Percentiles rank a stretch among this genome's conserved stretches.
phyloP scores from a whole-genome alignment of 2,797 vertebrate genomes.

The Trichosurus vulpecula region DNA sequence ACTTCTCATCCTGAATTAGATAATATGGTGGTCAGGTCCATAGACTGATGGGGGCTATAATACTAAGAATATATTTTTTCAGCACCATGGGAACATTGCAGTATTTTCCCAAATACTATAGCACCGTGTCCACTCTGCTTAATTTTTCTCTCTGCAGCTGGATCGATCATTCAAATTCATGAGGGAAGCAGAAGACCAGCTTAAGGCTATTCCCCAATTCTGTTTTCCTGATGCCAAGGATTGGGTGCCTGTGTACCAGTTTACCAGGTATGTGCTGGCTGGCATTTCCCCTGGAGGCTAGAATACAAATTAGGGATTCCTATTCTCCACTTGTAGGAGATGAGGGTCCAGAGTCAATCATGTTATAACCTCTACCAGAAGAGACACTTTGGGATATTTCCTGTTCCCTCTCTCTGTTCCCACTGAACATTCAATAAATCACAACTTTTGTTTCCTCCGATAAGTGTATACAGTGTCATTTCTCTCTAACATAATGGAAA shows the following conservation, averaged over 20 bases:
- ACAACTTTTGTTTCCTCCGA: background rate
- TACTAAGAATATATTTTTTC: background rate
- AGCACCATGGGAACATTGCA: background rate
- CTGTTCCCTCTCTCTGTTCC: background rate
- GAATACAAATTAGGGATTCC: background rate
- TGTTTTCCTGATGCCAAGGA: constrained; percentile 93
- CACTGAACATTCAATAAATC: background rate
- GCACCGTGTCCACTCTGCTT: constrained; percentile 23
- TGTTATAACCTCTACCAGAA: background rate
- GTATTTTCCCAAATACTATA: too few species aligned
- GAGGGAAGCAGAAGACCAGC: constrained; percentile 92
- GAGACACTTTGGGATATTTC: background rate
- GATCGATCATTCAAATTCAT: constrained; percentile 93
- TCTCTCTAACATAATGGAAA: background rate
- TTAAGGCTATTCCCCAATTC: constrained; percentile 94
- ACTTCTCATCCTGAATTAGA: background rate
- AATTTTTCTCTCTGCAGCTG: constrained; percentile 83
- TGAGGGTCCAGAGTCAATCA: background rate
- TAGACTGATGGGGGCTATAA: background rate
- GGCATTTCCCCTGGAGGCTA: background rate
- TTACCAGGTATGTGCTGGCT: constrained; percentile 85
- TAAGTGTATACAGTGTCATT: background rate
- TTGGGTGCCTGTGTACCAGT: constrained; percentile 90
- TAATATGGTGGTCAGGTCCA: background rate
- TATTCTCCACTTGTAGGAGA: rapidly evolving